phyloP scores from a whole-genome alignment of 2,888 invertebrate species.

The Meghimatium bilineatum region DNA sequence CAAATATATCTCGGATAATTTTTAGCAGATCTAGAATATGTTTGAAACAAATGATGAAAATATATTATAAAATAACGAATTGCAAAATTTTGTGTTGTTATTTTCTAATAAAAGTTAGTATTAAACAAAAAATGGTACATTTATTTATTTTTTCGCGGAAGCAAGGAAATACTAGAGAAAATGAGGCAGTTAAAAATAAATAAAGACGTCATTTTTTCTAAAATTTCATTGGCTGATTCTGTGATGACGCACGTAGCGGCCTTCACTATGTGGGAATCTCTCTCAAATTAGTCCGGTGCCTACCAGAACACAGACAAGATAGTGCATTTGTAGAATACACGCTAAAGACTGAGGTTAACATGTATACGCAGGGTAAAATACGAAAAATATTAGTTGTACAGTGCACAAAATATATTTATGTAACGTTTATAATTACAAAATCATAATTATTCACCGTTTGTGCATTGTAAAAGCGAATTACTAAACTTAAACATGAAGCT shows the following conservation, averaged over 20 bases:
- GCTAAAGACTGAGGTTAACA: too few species aligned
- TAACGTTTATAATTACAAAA: too few species aligned
- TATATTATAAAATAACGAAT: neutral
- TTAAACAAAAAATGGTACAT: neutral
- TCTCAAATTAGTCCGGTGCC: slow-evolving; percentile 8
- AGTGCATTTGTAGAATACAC: too few species aligned
- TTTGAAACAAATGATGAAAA: neutral
- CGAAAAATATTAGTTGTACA: too few species aligned
- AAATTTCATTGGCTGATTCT: neutral
- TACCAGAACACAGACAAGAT: neutral
- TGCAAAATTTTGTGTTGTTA: neutral
- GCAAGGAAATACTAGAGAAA: slow-evolving; percentile 7
- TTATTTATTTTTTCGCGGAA: neutral
- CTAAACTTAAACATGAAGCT: too few species aligned
- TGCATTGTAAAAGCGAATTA: too few species aligned
- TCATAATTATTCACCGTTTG: too few species aligned
- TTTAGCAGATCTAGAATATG: neutral
- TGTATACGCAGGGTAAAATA: too few species aligned
- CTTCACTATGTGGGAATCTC: slow-evolving; percentile 26
- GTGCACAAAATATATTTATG: too few species aligned
- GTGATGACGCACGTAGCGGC: slow-evolving; percentile 21
- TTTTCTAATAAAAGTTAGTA: neutral
- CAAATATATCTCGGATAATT: neutral
- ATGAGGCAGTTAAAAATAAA: slow-evolving; percentile 25
- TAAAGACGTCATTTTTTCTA: slow-evolving; percentile 28